A percentile compares a stretch with the other conserved stretches of the same genome.
These are phyloP conservation scores for Lucinisca nassula DNA, from an alignment of 2,888 invertebrate genomes.

Conservation along the genomic window DNA sequence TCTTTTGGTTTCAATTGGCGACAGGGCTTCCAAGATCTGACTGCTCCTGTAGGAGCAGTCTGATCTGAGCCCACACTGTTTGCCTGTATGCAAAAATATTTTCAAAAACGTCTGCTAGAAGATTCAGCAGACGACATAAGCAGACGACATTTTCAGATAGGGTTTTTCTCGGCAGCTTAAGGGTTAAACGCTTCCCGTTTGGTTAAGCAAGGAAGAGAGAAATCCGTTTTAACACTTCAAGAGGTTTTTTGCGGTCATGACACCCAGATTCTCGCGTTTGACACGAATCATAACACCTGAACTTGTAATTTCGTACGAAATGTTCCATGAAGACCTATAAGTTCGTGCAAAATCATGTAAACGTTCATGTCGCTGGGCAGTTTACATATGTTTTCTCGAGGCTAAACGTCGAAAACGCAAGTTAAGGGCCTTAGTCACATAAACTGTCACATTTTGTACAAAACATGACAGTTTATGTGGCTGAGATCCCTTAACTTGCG, in stretches of 20 bases:
- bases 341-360: background rate
- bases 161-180: too few species aligned
- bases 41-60: too few species aligned
- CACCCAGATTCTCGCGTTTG: background rate
- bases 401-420: background rate
- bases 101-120: too few species aligned
- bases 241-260: background rate
- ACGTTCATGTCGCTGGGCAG: background rate
- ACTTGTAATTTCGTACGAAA: background rate
- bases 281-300: background rate
- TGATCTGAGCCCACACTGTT: too few species aligned
- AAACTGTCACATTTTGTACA: background rate
- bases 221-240: background rate
- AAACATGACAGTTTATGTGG: too few species aligned
- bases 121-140: too few species aligned
- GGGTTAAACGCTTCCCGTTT: too few species aligned
- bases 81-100: too few species aligned
- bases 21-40: too few species aligned
- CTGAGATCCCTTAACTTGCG: too few species aligned
- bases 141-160: too few species aligned
- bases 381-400: background rate
- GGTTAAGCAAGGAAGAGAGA: background rate
- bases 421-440: background rate
- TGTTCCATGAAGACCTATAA: background rate
- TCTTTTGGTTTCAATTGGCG: too few species aligned